These are phyloP conservation scores for Ganaspis sp. DNA, from an alignment of 1,140 invertebrate genomes.

Conservation along the genomic window DNA sequence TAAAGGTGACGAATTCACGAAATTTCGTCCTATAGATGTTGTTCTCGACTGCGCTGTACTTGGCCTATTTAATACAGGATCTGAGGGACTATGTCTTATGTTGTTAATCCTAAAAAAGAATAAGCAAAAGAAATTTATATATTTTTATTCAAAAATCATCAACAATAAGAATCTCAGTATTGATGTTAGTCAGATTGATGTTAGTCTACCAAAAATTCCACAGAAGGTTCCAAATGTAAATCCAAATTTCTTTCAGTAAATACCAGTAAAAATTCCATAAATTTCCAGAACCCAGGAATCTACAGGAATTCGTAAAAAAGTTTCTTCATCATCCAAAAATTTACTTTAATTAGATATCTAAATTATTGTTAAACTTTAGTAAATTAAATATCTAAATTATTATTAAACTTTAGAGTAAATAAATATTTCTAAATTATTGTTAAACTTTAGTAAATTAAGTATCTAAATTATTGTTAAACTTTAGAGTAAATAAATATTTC, in stretches of 20 bases:
- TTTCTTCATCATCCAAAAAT: background rate
- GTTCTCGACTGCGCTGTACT: slow-evolving; percentile 71
- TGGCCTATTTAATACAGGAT: slow-evolving; percentile 76
- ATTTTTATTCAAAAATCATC: background rate
- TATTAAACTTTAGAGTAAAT: no score
- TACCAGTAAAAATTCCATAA: slow-evolving; percentile 4
- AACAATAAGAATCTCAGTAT: no score
- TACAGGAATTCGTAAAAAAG: slow-evolving; percentile 3
- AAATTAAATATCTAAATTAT: no score
- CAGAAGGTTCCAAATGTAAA: background rate
- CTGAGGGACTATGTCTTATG: slow-evolving; percentile 79
- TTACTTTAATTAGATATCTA: no score
- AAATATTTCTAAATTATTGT: no score
- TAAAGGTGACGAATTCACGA: slow-evolving; percentile 61
- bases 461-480: no score
- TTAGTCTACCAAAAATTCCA: background rate
- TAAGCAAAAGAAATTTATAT: background rate
- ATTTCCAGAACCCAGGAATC: slow-evolving; percentile 17
- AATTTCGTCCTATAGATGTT: slow-evolving; percentile 66
- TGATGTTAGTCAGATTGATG: no score
- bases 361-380: no score
- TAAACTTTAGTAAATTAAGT: no score
- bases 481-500: no score
- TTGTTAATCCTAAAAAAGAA: slow-evolving; percentile 71
- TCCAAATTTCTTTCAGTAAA: slow-evolving; percentile 16